Percentiles rank a stretch among this genome's conserved stretches.
These are phyloP conservation scores for Syngnathus floridae DNA, from an alignment of 2,113 vertebrate genomes.

Conservation along the genomic window DNA sequence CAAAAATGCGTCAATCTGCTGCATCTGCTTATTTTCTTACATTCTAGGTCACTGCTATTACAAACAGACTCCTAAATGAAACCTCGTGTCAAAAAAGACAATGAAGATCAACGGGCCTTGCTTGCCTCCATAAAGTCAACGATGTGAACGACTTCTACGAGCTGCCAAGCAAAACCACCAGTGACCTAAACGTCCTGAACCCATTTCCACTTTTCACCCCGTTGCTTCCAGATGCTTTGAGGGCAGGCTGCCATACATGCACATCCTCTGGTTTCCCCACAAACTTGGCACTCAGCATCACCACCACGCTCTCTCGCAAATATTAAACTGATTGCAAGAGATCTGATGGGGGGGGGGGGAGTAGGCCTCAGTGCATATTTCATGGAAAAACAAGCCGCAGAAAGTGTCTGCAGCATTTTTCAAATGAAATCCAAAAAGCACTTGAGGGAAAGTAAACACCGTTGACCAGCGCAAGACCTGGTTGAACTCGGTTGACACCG, in stretches of 20 bases:
- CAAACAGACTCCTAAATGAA: slow-evolving; percentile 39
- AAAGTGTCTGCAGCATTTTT: too few relatives aligned
- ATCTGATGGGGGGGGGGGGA: slow-evolving; percentile 8
- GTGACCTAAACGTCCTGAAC: slow-evolving; percentile 49
- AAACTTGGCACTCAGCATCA: slow-evolving; percentile 12
- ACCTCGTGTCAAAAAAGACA: slow-evolving; percentile 1
- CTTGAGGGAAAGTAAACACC: not conserved
- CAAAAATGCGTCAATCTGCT: slow-evolving; percentile 36
- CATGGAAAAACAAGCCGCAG: slow-evolving; percentile 29
- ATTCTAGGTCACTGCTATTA: slow-evolving; percentile 33
- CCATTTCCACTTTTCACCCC: not conserved
- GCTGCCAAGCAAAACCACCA: slow-evolving; percentile 18
- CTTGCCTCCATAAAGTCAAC: slow-evolving; percentile 33
- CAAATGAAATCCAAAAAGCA: too few relatives aligned
- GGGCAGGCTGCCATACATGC: slow-evolving; percentile 14
- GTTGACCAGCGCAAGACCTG: slow-evolving; percentile 16
- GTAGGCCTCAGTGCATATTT: slow-evolving; percentile 49
- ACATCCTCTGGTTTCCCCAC: slow-evolving; percentile 9
- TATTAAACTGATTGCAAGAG: slow-evolving; percentile 13
- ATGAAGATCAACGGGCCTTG: not conserved
- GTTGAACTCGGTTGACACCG: slow-evolving; percentile 32
- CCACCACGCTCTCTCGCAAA: slow-evolving; percentile 2
- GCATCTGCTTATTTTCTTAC: slow-evolving; percentile 10
- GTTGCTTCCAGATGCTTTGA: slow-evolving; percentile 8
- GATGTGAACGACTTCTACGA: slow-evolving; percentile 20